Evolutionary conservation across 2,888 invertebrate species (phyloP).

Genomic region (Dexiosoma caninum): DNA sequence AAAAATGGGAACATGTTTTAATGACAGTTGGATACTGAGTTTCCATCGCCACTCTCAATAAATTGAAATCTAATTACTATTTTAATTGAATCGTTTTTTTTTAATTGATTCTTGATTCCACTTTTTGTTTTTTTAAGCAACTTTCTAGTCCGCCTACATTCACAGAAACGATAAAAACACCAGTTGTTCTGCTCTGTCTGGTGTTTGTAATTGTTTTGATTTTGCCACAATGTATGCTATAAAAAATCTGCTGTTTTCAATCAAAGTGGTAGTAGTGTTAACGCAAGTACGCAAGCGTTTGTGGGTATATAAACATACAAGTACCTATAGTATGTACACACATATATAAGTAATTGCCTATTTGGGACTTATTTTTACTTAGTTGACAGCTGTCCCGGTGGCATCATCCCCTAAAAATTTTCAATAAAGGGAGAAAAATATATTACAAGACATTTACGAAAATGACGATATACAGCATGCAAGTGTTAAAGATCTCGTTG

Average conservation of each 20-base stretch:
- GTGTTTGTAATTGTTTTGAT: constrained; percentile 46
- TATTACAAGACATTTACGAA: constrained; percentile 1
- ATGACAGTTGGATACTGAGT: too few relatives aligned
- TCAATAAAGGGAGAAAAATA: neutral
- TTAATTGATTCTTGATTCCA: too few relatives aligned
- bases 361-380: constrained; percentile 15
- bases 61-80: too few relatives aligned
- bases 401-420: constrained; percentile 59
- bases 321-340: too few relatives aligned
- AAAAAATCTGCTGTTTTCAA: constrained; percentile 23
- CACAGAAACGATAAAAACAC: constrained; percentile 16
- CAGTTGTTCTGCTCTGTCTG: constrained; percentile 47
- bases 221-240: constrained; percentile 23
- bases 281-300: constrained; percentile 4
- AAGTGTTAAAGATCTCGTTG: constrained; percentile 60
- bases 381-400: constrained; percentile 62
- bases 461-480: neutral
- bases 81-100: too few relatives aligned
- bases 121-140: neutral
- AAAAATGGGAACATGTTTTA: too few relatives aligned
- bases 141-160: neutral
- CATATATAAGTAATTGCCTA: constrained; percentile 11
- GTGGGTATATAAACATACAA: neutral
- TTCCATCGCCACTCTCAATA: too few relatives aligned
- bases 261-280: neutral